Conservation (phyloP, 2,888 invertebrate genomes). For the Prenolepis imparis region DNA sequence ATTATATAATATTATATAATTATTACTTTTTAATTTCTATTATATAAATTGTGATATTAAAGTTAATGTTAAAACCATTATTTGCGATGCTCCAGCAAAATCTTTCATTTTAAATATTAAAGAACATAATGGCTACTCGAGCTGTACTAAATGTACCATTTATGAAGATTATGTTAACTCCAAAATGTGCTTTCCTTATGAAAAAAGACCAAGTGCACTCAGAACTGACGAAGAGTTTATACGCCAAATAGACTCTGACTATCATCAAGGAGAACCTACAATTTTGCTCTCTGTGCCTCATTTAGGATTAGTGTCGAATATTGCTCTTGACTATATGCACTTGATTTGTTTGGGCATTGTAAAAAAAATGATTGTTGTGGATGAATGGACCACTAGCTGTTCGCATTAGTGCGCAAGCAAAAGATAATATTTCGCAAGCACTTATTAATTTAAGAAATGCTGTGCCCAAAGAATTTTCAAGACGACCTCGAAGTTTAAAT, state of each 20-base stretch:
- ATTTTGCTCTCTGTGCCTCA: constrained; percentile 71
- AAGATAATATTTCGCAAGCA: neutral
- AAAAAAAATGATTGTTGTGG: constrained; percentile 7
- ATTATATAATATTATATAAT: no score
- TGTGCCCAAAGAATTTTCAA: neutral
- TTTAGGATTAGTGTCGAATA: constrained; percentile 73
- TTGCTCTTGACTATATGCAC: constrained; percentile 9
- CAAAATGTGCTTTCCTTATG: constrained; percentile 58
- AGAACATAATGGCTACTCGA: constrained; percentile 60
- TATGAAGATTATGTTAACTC: constrained; percentile 55
- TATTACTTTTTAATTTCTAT: no score
- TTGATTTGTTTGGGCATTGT: neutral
- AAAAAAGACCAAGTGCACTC: constrained; percentile 20
- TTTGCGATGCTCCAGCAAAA: constrained; percentile 65
- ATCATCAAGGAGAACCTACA: constrained; percentile 60
- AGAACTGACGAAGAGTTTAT: constrained; percentile 62
- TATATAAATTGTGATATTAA: constrained; percentile 10
- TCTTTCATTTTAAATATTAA: constrained; percentile 59
- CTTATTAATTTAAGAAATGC: neutral
- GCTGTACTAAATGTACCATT: constrained; percentile 67
- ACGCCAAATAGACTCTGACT: constrained; percentile 35
- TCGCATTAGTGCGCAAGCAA: neutral
- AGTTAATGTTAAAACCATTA: constrained; percentile 41
- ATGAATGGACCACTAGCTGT: neutral
- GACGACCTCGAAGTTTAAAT: neutral